Base-by-base conservation (phyloP, 2,113 vertebrate genomes). In the Lampris megalopsis region DNA sequence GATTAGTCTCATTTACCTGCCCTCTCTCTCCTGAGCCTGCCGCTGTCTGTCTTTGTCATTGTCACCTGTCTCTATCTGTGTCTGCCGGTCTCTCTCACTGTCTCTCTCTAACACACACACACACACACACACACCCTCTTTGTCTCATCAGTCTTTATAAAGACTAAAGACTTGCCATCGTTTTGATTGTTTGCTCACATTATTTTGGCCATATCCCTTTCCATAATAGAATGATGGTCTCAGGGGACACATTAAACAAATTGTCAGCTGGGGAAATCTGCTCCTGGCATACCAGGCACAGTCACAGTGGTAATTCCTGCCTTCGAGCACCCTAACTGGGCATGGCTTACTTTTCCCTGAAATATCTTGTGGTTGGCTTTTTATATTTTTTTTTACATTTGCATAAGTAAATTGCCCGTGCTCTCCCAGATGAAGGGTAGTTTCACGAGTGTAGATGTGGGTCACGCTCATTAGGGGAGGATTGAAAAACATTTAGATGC, bases 241-340 rank as follows among this genome's bases (percentile, higher is more conserved):
- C 84, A 38, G 68, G 85, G 84, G 81, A 76, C 67, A 38, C 71
- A 60, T 80, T 72, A 82, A 89, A 82, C 83, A 91, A 80, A 88
- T 75, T 70, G 70, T 73, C 68, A 56, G 60, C 56, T 11, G 42
- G 10, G 72, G 48, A 68, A 36, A 53, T 74, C 74, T 82, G 75
- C 69, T 72, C 59, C 75, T 66, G 64, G 53, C 59, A 62, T 72
- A 68, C 63, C 13, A 50, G 10, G 58, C 62, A 81, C 71, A 36
- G 63, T 84, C 73, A 82, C 65, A 76, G 53, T 76, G 73, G 67
- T 73, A 83, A 84, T 79, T 10, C 50, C 2, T 24, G 50, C 59
- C 8, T 9, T 77, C 73, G 66, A 73, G 58, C n/a, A 80, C 24
- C 69, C 74, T 53, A 69, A 45, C 61, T 48, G 59, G 8, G 56